Base-by-base conservation (phyloP, 2,113 vertebrate genomes). In the Pardalotus punctatus region DNA sequence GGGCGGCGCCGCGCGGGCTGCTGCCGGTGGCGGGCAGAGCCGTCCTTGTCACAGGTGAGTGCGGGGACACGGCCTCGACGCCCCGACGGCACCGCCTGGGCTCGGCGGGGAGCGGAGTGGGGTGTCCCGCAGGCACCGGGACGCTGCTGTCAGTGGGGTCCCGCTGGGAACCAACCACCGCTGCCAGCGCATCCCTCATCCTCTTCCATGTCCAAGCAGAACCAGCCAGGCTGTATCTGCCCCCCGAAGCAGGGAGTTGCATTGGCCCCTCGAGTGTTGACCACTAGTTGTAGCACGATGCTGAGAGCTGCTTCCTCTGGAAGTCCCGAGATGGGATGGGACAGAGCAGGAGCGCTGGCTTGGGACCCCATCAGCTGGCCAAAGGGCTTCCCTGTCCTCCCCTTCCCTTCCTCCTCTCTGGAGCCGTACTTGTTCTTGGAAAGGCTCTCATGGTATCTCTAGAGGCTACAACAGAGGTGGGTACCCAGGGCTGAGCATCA, bases 1-100 rank as follows among this genome's bases (percentile, higher is more conserved):
- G 96, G 33, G 79, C 67, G 11, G 40, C 86, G n/a, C 95, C 74
- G 35, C 77, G 89, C 84, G 87, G 80, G 82, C 73, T 95, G 88
- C 88, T 97, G 76, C 96, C 97, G 25, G 91, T 95, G 76, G 92
- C 73, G 18, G 96, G 95, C 50, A 97, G 95, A 80, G 95, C 97
- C 36, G 96, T 97, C 14, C 81, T 97, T 22, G 90, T 97, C 62
- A 97, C 97, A 97, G 97, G 97, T 98, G 95, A 97, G 97, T 94
- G 83, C 31, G 84, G 93, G 88, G 62, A 29, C 72, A 51, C 74
- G 80, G 81, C 93, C 71, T 65, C 90, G 56, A 74, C 25, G 61
- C 76, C 91, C 81, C 66, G 76, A 79, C 56, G 88, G 91, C 94
- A 81, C 76, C 50, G 24, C 53, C 25, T 29, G 86, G 78, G 56